Base-by-base conservation (phyloP, 1,140 invertebrate genomes). In the Trinorchestia longiramus region DNA sequence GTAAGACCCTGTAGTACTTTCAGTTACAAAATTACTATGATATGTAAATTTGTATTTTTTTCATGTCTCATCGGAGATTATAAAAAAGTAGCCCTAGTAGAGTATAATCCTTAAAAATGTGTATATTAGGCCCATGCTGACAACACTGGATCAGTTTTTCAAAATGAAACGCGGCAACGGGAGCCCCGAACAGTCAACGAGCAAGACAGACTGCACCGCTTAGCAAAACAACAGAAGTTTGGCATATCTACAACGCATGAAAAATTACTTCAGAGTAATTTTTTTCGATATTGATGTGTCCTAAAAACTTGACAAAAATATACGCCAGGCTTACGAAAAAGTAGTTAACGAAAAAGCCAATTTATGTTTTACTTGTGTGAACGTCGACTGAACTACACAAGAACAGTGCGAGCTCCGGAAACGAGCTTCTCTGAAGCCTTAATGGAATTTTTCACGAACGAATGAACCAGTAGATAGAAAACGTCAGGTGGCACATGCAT, bases 361-460 rank as follows among this genome's bases (percentile, higher is more conserved):
- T 77, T 77, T 36, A 77, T 77, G 15, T 77, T 77, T 77, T 19
- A 36, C 62, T 15, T 53, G 8, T 1, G 28, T 77, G 62, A 23
- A 3, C 62, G 62, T 23, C 62, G 62, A 36, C 15, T 77, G 62
- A 36, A 36, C 62, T 77, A 28, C 62, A 28, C 62, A 11, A 77
- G 62, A 77, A 77, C 62, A 77, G 62, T 11, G 36, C 62, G 62
- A 19, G 62, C 62, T 36, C 62, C 62, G 62, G 62, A 77, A 36
- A 36, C 62, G 62, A 19, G 62, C 62, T 28, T 15, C 62, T 77
- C 36, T 77, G 62, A 77, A 77, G 62, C 28, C 28, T 28, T 19
- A 77, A 77, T 77, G 62, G 62, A 77, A 77, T 77, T 77, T 77
- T 77, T 77, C 62, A 77, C 62, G 62, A 77, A 77, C 62, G 62